Evolutionary conservation across 2,113 vertebrate species (phyloP).

Genomic region (Anser cygnoides): DNA sequence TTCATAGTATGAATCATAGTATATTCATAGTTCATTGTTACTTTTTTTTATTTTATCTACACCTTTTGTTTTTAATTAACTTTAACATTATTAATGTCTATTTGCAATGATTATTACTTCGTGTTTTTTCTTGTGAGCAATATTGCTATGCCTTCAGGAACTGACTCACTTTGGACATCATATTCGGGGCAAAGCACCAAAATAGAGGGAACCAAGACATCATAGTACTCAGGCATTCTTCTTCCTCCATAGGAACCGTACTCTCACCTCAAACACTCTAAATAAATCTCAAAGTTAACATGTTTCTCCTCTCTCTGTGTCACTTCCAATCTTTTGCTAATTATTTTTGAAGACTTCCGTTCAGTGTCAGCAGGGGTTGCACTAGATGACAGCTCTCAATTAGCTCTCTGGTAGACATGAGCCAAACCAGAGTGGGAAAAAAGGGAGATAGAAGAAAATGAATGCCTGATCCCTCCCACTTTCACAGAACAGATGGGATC

Average conservation of each 20-base stretch:
- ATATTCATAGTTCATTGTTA: not conserved
- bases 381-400: not conserved
- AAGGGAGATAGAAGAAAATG: not conserved
- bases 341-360: not conserved
- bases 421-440: not conserved
- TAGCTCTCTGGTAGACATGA: not conserved
- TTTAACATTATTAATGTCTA: not conserved
- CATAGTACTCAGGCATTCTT: not conserved
- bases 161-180: not conserved
- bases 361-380: not conserved
- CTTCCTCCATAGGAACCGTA: not conserved
- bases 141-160: not conserved
- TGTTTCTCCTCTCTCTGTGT: not conserved
- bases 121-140: not conserved
- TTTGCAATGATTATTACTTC: not conserved
- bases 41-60: not conserved
- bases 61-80: not conserved
- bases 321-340: not conserved
- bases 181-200: not conserved
- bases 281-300: not conserved
- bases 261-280: not conserved
- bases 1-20: not conserved
- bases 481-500: not conserved
- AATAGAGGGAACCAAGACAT: not conserved
- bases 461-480: not conserved